These are phyloP conservation scores for Tridacna gigas DNA, from an alignment of 2,888 invertebrate species.

Conservation along the genomic window DNA sequence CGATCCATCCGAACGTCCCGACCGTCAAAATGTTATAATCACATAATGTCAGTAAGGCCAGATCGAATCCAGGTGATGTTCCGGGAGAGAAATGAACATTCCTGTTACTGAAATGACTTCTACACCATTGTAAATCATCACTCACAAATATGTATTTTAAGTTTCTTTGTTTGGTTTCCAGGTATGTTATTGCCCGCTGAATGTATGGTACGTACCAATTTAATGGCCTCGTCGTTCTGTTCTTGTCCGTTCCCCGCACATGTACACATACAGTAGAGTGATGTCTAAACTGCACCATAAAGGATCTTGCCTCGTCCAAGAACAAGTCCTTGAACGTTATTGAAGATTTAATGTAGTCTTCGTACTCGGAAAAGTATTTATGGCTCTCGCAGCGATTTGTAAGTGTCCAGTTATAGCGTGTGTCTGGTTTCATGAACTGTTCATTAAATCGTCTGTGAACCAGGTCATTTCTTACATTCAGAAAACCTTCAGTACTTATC, in stretches of 20 bases:
- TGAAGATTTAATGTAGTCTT: background rate
- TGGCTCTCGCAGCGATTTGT: background rate
- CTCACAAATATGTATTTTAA: background rate
- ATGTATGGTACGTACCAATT: background rate
- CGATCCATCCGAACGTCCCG: background rate
- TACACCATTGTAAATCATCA: slow-evolving; percentile 6
- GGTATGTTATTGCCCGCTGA: background rate
- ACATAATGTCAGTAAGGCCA: background rate
- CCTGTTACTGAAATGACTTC: background rate
- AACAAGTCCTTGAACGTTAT: background rate
- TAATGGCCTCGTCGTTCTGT: background rate
- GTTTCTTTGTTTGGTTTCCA: background rate
- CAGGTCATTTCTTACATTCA: background rate
- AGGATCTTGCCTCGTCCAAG: background rate
- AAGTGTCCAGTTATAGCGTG: background rate
- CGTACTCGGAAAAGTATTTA: background rate
- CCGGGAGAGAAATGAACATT: background rate
- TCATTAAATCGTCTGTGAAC: background rate
- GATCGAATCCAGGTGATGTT: background rate
- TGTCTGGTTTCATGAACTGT: background rate
- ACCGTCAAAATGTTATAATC: background rate
- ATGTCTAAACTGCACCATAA: background rate
- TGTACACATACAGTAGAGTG: slow-evolving; percentile 1
- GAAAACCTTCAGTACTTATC: background rate
- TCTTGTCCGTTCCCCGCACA: background rate